These are phyloP conservation scores for Hephaestus fuliginosus DNA, from an alignment of 2,797 vertebrate species.

Conservation along the genomic window DNA sequence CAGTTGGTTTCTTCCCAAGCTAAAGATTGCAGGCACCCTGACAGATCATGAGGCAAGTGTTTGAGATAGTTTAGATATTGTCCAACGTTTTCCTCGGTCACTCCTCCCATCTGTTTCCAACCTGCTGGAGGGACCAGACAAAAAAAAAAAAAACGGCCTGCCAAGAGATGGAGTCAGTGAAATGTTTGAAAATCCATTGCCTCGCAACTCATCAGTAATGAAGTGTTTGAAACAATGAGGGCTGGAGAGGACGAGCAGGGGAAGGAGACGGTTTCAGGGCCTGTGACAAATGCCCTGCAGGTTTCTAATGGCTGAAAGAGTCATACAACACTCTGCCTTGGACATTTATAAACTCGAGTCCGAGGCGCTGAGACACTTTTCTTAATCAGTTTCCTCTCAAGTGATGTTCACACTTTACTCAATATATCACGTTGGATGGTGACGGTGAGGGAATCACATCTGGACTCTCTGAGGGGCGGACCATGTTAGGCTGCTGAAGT, in stretches of 20 bases:
- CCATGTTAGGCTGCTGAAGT: neutral
- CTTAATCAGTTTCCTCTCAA: conserved; percentile 36
- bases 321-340: conserved; percentile 56
- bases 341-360: conserved; percentile 54
- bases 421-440: conserved; percentile 22
- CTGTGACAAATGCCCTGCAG: conserved; percentile 59
- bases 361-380: conserved; percentile 7
- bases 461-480: conserved; percentile 36
- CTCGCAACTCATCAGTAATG: conserved; percentile 82
- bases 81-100: conserved; percentile 37
- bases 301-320: conserved; percentile 49
- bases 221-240: conserved; percentile 76
- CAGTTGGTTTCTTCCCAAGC: conserved; percentile 1
- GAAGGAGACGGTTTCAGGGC: conserved; percentile 23
- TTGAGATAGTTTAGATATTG: conserved; percentile 55
- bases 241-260: conserved; percentile 26
- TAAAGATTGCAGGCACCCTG: conserved; percentile 20
- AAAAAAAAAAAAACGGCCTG: neutral
- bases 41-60: conserved; percentile 70
- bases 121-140: conserved; percentile 60
- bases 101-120: conserved; percentile 66
- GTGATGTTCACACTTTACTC: conserved; percentile 18
- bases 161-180: conserved; percentile 68
- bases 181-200: conserved; percentile 77
- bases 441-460: conserved; percentile 48